Conservation (phyloP, 2,797 vertebrate species). For the Cyclura pinguis region DNA sequence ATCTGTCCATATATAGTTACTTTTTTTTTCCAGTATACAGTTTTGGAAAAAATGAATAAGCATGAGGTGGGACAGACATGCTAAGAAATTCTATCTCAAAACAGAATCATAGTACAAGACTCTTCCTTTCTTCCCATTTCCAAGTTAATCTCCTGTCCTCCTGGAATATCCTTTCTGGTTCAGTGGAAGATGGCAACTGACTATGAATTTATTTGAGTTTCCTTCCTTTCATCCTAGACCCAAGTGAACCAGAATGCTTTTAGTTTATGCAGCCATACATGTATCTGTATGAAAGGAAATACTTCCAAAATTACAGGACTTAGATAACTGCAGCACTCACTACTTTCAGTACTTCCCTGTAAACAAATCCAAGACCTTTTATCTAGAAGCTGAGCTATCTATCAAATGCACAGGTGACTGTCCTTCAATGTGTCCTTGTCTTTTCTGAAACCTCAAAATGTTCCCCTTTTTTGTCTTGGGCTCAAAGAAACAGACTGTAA, state of each 20-base stretch:
- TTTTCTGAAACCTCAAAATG: constrained; percentile 2
- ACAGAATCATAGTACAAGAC: no score
- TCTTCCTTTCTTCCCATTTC: no score
- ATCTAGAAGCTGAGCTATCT: not conserved
- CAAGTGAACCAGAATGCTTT: not conserved
- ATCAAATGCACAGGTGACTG: constrained; percentile 14
- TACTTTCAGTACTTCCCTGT: constrained; percentile 11
- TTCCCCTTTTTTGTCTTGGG: not conserved
- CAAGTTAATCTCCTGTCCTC: no score
- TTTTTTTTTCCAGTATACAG: no score
- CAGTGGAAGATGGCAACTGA: no score
- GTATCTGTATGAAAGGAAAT: not conserved
- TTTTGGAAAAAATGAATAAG: no score
- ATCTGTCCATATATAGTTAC: no score
- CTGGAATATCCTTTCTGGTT: no score
- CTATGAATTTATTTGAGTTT: not conserved
- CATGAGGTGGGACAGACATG: no score
- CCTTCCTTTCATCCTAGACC: not conserved
- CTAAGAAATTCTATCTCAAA: no score
- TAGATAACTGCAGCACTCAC: not conserved
- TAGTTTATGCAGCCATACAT: not conserved
- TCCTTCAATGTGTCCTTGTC: constrained; percentile 38
- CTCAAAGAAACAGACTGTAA: constrained; percentile 61
- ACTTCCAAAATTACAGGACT: not conserved
- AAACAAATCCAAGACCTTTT: rapidly evolving